Evolutionary conservation across 2,113 vertebrate genomes (phyloP).

Genomic region (Geococcyx californianus): DNA sequence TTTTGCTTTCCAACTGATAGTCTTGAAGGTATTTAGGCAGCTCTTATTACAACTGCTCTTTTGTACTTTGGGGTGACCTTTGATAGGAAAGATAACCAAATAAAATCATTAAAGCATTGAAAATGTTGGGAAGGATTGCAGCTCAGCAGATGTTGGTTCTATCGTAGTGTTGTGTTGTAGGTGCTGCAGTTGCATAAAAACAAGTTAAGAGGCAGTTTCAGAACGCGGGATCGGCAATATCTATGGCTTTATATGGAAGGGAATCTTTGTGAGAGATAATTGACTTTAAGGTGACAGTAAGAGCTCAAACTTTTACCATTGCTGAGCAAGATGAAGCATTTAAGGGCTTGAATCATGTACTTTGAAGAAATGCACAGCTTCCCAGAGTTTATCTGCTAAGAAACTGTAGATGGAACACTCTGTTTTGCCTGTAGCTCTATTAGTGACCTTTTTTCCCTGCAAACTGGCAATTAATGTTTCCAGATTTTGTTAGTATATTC

Average conservation of each 20-base stretch:
- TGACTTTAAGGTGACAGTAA: constrained; percentile 38
- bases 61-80: background rate
- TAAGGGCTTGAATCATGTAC: background rate
- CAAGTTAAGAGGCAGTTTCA: background rate
- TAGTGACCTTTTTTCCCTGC: background rate
- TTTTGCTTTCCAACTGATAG: background rate
- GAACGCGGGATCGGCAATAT: background rate
- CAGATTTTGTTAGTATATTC: background rate
- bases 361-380: constrained; percentile 6
- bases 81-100: background rate
- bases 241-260: background rate
- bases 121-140: background rate
- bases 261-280: background rate
- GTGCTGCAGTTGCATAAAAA: background rate
- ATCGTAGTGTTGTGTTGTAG: background rate
- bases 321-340: constrained; percentile 29
- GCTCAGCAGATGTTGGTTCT: background rate
- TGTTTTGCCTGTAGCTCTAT: background rate
- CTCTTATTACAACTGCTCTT: background rate
- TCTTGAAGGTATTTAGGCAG: background rate
- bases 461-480: background rate
- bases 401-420: background rate
- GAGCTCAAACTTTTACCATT: constrained; percentile 17
- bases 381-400: background rate
- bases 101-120: background rate